Conservation (phyloP, 2,888 invertebrate species). For the Geophilus truncorum region DNA sequence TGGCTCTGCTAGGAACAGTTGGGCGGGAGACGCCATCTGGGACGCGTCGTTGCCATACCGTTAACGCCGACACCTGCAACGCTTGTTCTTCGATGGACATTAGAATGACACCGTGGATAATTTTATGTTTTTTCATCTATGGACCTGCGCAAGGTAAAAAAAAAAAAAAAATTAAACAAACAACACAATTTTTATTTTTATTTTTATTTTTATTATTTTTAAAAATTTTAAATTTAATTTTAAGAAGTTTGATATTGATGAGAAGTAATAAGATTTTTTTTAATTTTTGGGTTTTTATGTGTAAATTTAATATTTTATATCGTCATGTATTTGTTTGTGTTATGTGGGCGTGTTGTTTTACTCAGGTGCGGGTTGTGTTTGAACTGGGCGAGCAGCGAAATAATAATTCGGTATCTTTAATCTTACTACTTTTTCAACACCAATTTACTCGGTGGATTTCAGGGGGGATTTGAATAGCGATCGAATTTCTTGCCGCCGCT, state of each 20-base stretch:
- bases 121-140: background rate
- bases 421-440: background rate
- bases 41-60: background rate
- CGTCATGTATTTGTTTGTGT: too few species aligned
- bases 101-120: background rate
- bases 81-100: background rate
- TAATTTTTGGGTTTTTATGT: background rate
- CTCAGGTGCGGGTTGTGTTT: too few species aligned
- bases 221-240: background rate
- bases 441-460: background rate
- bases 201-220: background rate
- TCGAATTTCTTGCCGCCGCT: background rate
- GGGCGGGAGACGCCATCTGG: slow-evolving; percentile 7
- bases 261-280: background rate
- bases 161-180: background rate
- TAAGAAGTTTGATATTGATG: background rate
- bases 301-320: too few species aligned
- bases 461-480: background rate
- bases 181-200: background rate
- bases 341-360: too few species aligned
- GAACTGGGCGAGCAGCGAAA: too few species aligned
- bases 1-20: background rate
- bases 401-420: too few species aligned
- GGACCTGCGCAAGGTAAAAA: background rate
- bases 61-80: background rate